A percentile compares a stretch with the other conserved stretches of the same genome.
Conservation (phyloP, 2,888 invertebrate genomes). For the Isotomurus palustris region DNA sequence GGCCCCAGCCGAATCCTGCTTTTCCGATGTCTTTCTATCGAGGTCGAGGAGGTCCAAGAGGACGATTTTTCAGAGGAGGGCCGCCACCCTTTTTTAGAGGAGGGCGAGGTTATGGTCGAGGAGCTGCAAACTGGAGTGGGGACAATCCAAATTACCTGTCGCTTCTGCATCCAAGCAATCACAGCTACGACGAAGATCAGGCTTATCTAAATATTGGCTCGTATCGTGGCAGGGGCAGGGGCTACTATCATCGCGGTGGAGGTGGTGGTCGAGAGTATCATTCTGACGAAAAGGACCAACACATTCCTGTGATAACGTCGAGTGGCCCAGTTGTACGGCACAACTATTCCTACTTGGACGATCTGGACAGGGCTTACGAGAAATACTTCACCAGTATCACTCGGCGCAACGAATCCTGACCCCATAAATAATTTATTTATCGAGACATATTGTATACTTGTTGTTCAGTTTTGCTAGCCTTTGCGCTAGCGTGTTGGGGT, state of each 20-base stretch:
- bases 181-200: too few relatives aligned
- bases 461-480: too few relatives aligned
- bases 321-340: conserved; percentile 18
- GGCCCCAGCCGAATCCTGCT: too few relatives aligned
- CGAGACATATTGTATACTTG: too few relatives aligned
- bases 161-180: background rate
- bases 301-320: too few relatives aligned
- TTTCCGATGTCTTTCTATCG: background rate
- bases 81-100: too few relatives aligned
- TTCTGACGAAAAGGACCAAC: background rate
- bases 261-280: background rate
- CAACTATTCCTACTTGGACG: conserved; percentile 29
- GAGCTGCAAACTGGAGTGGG: background rate
- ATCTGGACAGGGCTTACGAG: conserved; percentile 36
- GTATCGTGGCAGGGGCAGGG: too few relatives aligned
- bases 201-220: too few relatives aligned
- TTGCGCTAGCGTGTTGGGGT: too few relatives aligned
- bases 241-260: conserved; percentile 2
- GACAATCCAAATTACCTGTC: background rate
- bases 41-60: conserved; percentile 16
- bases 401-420: background rate
- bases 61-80: background rate
- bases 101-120: conserved; percentile 13
- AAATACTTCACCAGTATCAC: conserved; percentile 43
- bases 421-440: too few relatives aligned